Evolutionary conservation across 1,140 invertebrate genomes (phyloP), one percentile per base, ranked within the genome.

Genomic region (Drosophila varians): DNA sequence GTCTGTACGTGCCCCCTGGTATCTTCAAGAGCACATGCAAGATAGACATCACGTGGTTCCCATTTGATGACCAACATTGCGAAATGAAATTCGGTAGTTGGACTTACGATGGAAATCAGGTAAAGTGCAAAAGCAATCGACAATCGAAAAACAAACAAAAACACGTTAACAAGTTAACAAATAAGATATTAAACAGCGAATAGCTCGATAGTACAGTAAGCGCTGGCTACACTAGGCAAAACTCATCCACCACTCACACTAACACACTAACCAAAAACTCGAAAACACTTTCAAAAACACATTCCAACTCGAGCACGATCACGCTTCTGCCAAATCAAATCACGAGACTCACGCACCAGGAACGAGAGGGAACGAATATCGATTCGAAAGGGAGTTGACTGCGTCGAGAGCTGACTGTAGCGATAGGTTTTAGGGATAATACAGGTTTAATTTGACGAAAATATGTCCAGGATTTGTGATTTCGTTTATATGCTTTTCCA

Each of bases 1-100:
- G 97, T 93, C 94, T 96, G 92, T 99, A 98, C 94, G 96, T 99
- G 92, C 98, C 98, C 89, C 98, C 98, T 91, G 90, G 96, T 93
- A 99, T 99, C 93, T 99, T 99, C 95, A 98, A 98, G 94, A 98
- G 97, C 94, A 98, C 97, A 93, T 99, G 98, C 94, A 96, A 97
- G 94, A 99, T 99, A 93, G 97, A 99, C 94, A 99, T 99, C 94
- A 98, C 96, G 90, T 98, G 97, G 97, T 99, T 99, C 93, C 98
- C 98, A 90, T 99, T 99, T 94, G 98, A 99, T 94, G 97, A 98
- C 92, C 98, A 99, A 94, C 95, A 96, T 92, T 99, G 97, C 94
- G 94, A 96, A 92, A 96, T 99, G 96, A 97, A 97, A 94, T 97
- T 98, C 92, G 96, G 96, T 94, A 97, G 96, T 93, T 98, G 97